These are phyloP conservation scores for Platyrinchus mystaceus DNA, from an alignment of 2,797 vertebrate species.

Conservation along the genomic window DNA sequence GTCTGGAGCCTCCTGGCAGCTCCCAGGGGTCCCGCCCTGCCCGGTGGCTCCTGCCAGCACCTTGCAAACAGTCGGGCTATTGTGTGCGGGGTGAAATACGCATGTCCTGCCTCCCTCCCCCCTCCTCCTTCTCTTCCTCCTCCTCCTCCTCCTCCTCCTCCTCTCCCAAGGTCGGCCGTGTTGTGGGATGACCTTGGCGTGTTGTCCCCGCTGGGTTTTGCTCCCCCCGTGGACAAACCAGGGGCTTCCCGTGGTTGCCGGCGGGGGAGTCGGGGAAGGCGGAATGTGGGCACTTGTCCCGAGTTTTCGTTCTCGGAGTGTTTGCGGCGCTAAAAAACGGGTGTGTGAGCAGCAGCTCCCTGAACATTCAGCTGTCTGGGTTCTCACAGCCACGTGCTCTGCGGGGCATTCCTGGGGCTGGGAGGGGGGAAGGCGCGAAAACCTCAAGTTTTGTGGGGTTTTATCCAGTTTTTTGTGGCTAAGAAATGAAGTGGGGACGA, in stretches of 20 bases:
- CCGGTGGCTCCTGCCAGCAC: background rate
- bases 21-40: background rate
- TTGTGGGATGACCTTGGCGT: background rate
- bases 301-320: background rate
- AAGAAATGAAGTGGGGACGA: background rate
- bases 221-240: background rate
- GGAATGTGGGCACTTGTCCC: background rate
- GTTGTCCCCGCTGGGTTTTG: background rate
- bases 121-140: background rate
- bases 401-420: background rate
- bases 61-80: background rate
- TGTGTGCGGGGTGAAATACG: background rate
- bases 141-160: background rate
- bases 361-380: background rate
- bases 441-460: accelerated
- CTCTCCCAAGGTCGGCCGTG: background rate
- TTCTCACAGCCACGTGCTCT: background rate
- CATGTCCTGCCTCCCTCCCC: background rate
- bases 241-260: background rate
- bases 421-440: background rate
- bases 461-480: accelerated
- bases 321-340: background rate
- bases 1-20: background rate
- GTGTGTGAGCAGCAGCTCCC: background rate
- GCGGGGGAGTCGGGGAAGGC: background rate